phyloP scores from a whole-genome alignment of 2,113 vertebrate genomes.

The Megaleporinus macrocephalus region DNA sequence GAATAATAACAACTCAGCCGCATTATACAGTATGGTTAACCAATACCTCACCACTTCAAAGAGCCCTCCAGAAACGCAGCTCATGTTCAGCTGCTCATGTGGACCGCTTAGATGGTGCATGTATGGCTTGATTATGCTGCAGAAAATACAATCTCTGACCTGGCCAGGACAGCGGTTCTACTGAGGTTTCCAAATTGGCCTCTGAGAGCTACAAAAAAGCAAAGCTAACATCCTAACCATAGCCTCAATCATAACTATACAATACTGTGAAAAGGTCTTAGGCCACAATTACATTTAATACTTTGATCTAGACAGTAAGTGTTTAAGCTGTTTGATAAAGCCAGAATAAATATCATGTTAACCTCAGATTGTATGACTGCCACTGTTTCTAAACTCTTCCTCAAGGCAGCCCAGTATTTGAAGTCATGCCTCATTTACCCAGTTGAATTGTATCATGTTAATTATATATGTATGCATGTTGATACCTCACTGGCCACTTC shows the following conservation, averaged over 20 bases:
- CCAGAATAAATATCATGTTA: too few species aligned
- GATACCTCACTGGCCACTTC: too few species aligned
- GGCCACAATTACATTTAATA: too few species aligned
- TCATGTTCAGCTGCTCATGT: conserved; percentile 73
- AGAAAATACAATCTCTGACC: not conserved
- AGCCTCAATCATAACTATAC: not conserved
- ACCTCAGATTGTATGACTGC: too few species aligned
- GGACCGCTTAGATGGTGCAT: conserved; percentile 59
- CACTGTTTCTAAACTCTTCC: too few species aligned
- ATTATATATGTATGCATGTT: too few species aligned
- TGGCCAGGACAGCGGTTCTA: not conserved
- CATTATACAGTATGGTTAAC: conserved; percentile 69
- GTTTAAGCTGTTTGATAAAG: too few species aligned
- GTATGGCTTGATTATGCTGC: not conserved
- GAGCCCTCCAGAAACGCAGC: conserved; percentile 55
- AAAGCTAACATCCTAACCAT: not conserved
- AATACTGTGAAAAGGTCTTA: not conserved
- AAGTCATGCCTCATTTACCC: too few species aligned
- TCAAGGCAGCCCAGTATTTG: too few species aligned
- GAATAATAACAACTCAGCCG: conserved; percentile 46
- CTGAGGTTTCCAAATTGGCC: conserved; percentile 9
- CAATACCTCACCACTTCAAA: conserved; percentile 61
- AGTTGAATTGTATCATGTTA: too few species aligned
- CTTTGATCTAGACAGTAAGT: too few species aligned
- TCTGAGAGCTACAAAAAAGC: not conserved